Conservation (phyloP, 2,113 vertebrate species). For the Toxotes jaculatrix region DNA sequence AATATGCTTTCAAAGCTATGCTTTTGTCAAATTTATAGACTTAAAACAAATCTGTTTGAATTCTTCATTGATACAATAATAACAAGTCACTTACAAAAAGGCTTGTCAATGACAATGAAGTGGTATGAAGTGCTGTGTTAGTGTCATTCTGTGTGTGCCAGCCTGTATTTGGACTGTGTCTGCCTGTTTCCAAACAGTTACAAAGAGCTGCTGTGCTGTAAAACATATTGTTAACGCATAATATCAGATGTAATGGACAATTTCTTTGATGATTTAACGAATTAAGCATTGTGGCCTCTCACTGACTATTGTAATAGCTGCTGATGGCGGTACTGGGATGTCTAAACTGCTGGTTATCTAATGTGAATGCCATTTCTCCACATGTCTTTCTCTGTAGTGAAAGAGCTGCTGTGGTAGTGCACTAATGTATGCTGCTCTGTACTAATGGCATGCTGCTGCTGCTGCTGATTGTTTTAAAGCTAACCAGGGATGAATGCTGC, state of each 20-base stretch:
- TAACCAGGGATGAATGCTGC: slow-evolving; percentile 27
- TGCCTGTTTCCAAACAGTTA: slow-evolving; percentile 36
- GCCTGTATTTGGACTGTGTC: slow-evolving; percentile 39
- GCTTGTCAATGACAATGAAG: slow-evolving; percentile 17
- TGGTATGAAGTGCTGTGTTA: slow-evolving; percentile 30
- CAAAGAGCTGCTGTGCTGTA: slow-evolving; percentile 41
- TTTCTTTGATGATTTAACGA: slow-evolving; percentile 6
- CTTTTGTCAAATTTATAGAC: background rate
- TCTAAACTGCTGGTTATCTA: slow-evolving; percentile 10
- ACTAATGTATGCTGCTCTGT: slow-evolving; percentile 40
- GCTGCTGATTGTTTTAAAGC: slow-evolving; percentile 26
- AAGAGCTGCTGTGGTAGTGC: slow-evolving; percentile 27
- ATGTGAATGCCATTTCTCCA: slow-evolving; percentile 21
- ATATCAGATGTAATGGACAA: background rate
- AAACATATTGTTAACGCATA: slow-evolving; percentile 8
- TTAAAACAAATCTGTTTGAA: background rate
- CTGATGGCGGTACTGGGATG: slow-evolving; percentile 7
- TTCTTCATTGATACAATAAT: background rate
- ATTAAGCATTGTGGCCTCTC: slow-evolving; percentile 22
- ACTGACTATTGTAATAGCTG: slow-evolving; percentile 3
- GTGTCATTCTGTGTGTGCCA: slow-evolving; percentile 43
- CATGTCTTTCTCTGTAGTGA: slow-evolving; percentile 14
- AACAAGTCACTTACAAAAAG: background rate
- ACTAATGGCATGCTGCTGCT: slow-evolving; percentile 45
- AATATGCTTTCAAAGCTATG: background rate